A percentile compares a stretch with the other conserved stretches of the same genome.
Evolutionary conservation across 2,113 vertebrate species (phyloP).

Genomic region (Empidonax alnorum): DNA sequence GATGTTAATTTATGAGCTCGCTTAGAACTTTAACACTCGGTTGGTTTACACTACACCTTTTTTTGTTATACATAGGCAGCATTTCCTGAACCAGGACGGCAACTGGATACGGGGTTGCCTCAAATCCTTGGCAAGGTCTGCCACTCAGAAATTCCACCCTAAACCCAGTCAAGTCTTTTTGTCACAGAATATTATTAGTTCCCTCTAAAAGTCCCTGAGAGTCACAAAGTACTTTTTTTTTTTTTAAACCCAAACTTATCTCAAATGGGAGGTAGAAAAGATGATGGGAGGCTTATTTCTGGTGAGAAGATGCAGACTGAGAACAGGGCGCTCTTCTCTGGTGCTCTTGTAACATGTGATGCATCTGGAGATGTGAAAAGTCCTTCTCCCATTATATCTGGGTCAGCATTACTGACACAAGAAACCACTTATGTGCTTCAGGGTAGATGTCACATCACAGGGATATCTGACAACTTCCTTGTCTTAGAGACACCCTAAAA

Average conservation of each 20-base stretch:
- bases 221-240: background rate
- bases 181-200: slow-evolving; percentile 29
- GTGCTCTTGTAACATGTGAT: background rate
- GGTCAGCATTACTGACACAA: background rate
- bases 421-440: background rate
- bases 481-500: background rate
- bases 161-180: background rate
- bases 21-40: background rate
- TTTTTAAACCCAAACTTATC: background rate
- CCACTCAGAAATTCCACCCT: slow-evolving; percentile 17
- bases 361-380: background rate
- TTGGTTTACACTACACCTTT: slow-evolving; percentile 28
- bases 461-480: background rate
- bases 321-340: background rate
- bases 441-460: background rate
- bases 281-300: background rate
- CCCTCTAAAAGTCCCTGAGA: background rate
- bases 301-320: background rate
- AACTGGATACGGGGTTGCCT: slow-evolving; percentile 14
- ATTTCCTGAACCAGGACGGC: background rate
- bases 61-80: slow-evolving; percentile 19
- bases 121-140: background rate
- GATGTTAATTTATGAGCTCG: slow-evolving; percentile 45
- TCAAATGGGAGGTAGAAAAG: background rate
- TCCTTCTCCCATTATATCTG: background rate